A percentile compares a stretch with the other conserved stretches of the same genome.
phyloP scores from a whole-genome alignment of 2,888 invertebrate species.

The Laspeyria flexula region DNA sequence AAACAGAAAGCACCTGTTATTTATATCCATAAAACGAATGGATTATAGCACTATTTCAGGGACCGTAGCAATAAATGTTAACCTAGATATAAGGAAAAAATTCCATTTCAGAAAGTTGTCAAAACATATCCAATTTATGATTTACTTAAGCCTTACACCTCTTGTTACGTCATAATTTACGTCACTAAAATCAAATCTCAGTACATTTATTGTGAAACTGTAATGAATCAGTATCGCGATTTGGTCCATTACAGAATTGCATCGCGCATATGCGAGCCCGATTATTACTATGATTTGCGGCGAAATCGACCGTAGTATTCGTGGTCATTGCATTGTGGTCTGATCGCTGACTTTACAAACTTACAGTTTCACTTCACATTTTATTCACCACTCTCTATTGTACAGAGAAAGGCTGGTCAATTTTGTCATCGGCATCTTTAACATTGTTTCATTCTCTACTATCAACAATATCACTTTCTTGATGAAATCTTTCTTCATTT shows the following conservation, averaged over 20 bases:
- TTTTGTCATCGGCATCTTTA: conserved; percentile 36
- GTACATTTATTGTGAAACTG: conserved; percentile 29
- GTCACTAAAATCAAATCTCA: conserved; percentile 21
- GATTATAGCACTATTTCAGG: too few relatives aligned
- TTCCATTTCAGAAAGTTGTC: too few relatives aligned
- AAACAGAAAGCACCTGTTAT: too few relatives aligned
- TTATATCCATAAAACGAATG: too few relatives aligned
- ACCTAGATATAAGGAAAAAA: too few relatives aligned
- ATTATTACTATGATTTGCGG: conserved; percentile 54
- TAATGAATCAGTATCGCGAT: conserved; percentile 33
- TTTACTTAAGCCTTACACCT: too few relatives aligned
- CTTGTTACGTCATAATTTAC: conserved; percentile 21
- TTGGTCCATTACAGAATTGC: conserved; percentile 49
- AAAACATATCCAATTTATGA: too few relatives aligned
- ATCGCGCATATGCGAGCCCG: conserved; percentile 43
- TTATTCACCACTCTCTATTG: conserved; percentile 34
- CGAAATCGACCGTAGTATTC: conserved; percentile 28
- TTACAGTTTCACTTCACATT: conserved; percentile 48
- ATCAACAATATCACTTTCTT: conserved; percentile 35
- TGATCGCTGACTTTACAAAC: conserved; percentile 45
- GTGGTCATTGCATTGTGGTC: conserved; percentile 41
- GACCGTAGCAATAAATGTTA: too few relatives aligned
- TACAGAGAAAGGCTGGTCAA: conserved; percentile 43
- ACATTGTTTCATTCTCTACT: conserved; percentile 26
- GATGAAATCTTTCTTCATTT: conserved; percentile 35